Percentiles rank a stretch among this genome's conserved stretches.
These are phyloP conservation scores for Meleagris gallopavo DNA, from an alignment of 2,113 vertebrate genomes.

Conservation along the genomic window DNA sequence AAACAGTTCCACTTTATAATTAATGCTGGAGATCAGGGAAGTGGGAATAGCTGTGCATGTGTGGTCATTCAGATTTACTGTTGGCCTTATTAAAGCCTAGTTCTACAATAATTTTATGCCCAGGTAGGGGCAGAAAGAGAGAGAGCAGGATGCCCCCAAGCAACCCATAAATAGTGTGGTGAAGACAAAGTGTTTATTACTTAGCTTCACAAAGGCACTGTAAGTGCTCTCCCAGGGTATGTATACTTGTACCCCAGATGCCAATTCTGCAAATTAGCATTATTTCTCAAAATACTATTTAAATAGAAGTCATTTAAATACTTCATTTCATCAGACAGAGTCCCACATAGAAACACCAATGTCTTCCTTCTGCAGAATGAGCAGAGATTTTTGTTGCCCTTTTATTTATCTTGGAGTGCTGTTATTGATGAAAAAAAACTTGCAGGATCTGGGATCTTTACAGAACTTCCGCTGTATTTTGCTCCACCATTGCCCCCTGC, in stretches of 20 bases:
- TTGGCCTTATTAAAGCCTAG: conserved; percentile 70
- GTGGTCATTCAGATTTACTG: conserved; percentile 75
- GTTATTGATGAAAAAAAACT: conserved; percentile 28
- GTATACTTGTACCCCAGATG: conserved; percentile 61
- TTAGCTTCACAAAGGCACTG: conserved; percentile 73
- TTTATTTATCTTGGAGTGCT: conserved; percentile 56
- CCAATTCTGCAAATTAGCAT: conserved; percentile 75
- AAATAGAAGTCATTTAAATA: conserved; percentile 71
- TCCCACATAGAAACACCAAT: conserved; percentile 41
- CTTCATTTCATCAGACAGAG: conserved; percentile 60
- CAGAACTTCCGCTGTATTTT: conserved; percentile 37
- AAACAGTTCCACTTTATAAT: conserved; percentile 50
- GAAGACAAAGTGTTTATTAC: conserved; percentile 84
- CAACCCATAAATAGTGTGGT: conserved; percentile 83
- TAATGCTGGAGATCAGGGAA: conserved; percentile 49
- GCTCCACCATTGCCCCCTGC: not conserved
- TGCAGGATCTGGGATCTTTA: not conserved
- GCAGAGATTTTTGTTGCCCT: conserved; percentile 58
- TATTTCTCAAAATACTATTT: conserved; percentile 75
- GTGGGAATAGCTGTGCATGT: conserved; percentile 28
- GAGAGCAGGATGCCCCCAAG: conserved; percentile 80
- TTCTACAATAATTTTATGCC: conserved; percentile 73
- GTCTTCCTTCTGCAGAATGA: conserved; percentile 43
- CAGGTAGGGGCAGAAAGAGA: conserved; percentile 77
- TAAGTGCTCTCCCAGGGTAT: conserved; percentile 76